These are phyloP conservation scores for Equus quagga DNA, from an alignment of 2,113 vertebrate species.

Conservation along the genomic window DNA sequence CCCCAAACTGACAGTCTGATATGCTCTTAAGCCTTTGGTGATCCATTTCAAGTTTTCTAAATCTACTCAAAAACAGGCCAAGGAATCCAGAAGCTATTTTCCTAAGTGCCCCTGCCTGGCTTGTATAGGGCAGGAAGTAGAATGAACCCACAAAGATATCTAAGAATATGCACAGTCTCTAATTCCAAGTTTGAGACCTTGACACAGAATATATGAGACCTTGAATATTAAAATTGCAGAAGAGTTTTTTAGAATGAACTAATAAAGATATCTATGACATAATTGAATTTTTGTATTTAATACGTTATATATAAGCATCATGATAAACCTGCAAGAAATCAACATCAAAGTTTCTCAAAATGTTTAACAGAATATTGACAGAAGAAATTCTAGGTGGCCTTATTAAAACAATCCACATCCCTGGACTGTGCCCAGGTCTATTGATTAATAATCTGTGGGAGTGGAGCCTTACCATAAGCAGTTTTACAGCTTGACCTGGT, in stretches of 20 bases:
- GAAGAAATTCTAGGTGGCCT: background rate
- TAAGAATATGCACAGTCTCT: background rate
- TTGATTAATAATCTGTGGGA: background rate
- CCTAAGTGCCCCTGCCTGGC: background rate
- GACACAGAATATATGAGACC: background rate
- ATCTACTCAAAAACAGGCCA: background rate
- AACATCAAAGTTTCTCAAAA: background rate
- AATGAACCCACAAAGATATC: background rate
- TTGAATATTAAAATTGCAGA: background rate
- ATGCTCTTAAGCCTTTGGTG: background rate
- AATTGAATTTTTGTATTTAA: background rate
- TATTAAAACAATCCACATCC: background rate
- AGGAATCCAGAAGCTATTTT: background rate
- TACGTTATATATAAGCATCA: background rate
- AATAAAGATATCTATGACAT: background rate
- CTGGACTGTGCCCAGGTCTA: background rate
- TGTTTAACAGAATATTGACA: background rate
- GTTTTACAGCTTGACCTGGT: background rate
- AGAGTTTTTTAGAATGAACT: background rate
- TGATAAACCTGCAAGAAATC: background rate
- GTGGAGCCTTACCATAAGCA: background rate
- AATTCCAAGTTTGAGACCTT: background rate
- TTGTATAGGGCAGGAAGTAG: background rate
- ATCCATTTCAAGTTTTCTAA: background rate
- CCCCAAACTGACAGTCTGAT: background rate